Evolutionary conservation across 2,888 invertebrate species (phyloP).

Genomic region (Imbricaverruca yamaguchii): DNA sequence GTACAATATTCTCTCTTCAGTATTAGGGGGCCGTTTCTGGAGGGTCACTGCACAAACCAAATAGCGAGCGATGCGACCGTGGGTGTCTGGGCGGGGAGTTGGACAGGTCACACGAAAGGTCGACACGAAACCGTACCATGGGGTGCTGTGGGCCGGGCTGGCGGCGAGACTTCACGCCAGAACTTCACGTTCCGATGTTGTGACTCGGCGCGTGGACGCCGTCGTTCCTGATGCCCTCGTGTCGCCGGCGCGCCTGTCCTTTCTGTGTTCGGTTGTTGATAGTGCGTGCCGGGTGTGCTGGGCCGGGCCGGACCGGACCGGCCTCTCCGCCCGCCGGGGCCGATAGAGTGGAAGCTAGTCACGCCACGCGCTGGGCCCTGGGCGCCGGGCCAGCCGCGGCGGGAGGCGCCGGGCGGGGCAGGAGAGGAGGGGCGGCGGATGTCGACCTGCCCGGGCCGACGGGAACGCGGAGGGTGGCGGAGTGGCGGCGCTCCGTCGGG

Average conservation of each 20-base stretch:
- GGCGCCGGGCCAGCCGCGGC: background rate
- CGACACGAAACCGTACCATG: no score
- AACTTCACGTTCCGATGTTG: background rate
- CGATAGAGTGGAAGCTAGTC: background rate
- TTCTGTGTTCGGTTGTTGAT: background rate
- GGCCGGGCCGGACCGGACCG: background rate
- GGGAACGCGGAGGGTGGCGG: no score
- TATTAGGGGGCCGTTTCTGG: background rate
- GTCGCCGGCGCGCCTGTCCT: no score
- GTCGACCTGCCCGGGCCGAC: no score
- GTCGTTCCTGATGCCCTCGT: background rate
- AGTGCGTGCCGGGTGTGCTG: background rate
- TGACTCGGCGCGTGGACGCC: background rate
- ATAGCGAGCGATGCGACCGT: background rate
- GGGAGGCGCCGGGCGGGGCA: no score
- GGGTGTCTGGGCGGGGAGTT: no score
- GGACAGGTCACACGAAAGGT: no score
- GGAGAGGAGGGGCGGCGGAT: no score
- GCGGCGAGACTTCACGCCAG: background rate
- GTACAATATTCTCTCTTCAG: slow-evolving; percentile 21
- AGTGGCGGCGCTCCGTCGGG: no score
- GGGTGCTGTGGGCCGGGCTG: background rate
- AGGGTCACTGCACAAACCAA: slow-evolving; percentile 8
- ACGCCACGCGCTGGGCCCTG: background rate
- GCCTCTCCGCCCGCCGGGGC: no score